Evolutionary conservation across 1,140 invertebrate genomes (phyloP), one percentile per base, ranked within the genome.

Genomic region (Sesamia nonagrioides): DNA sequence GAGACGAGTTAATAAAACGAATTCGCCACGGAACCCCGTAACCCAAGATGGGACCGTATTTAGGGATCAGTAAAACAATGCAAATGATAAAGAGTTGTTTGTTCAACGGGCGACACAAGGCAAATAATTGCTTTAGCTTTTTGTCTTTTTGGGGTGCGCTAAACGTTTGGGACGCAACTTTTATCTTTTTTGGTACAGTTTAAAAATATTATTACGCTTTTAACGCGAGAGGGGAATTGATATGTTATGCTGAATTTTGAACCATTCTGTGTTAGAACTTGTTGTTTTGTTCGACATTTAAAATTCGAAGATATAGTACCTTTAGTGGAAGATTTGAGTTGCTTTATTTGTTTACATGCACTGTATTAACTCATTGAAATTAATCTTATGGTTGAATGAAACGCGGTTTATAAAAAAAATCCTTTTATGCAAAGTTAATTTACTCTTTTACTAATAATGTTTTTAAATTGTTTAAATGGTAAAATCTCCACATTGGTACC

Each of bases 1-100:
- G 92, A 92, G 91, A 92, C 86, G 90, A 91, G 89, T 94, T 93
- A 92, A 92, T 94, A 92, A 91, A 94, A 94, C 88, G 87, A 92
- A 91, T 91, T 91, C 87, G 88, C 84, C 84, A 83, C 85, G 80
- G 87, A 85, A 86, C 87, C 89, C 85, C 85, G 80, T 88, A 89
- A 88, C 91, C 89, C 37, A 68, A 91, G 87, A 80, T 79, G 74
- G 83, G 75, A 84, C 76, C 75, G 73, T 58, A 71, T 84, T 88
- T 85, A 84, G 87, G 86, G 86, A 84, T 79, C 83, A 84, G 83
- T 87, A 82, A 84, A 85, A 88, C 91, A 91, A 91, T 91, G 86
- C 78, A 82, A 69, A 82, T 81, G 82, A 84, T 88, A 90, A 91
- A 92, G 82, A 87, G 86, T 87, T 92, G 87, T 89, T 91, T 91